Conservation (phyloP, 2,113 vertebrate genomes). For the Gymnogyps californianus region DNA sequence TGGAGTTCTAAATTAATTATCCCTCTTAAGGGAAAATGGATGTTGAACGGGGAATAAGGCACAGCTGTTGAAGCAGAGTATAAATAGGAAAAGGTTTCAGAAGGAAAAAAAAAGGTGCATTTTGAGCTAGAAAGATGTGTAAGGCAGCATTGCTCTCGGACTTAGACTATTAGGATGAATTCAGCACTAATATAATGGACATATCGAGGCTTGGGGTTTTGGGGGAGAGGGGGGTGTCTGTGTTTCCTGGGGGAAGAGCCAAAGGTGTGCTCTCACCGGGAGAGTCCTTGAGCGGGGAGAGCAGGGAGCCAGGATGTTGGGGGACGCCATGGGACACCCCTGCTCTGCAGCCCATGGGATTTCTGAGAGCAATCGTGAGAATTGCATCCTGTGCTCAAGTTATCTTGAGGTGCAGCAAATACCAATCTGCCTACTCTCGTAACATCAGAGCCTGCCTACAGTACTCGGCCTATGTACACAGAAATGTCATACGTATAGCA, state of each 20-base stretch:
- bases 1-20: constrained; percentile 63
- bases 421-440: neutral
- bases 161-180: neutral
- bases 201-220: neutral
- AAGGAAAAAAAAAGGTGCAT: neutral
- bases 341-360: neutral
- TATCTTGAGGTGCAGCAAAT: neutral
- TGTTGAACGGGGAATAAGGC: constrained; percentile 35
- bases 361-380: neutral
- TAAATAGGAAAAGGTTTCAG: constrained; percentile 17
- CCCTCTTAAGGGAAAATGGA: constrained; percentile 45
- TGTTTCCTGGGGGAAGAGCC: neutral
- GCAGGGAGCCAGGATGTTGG: neutral
- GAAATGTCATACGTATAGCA: neutral
- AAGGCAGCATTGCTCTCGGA: neutral
- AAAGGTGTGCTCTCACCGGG: accelerated
- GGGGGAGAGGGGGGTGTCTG: neutral
- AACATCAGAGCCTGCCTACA: neutral
- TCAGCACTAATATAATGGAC: neutral
- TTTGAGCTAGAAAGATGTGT: neutral
- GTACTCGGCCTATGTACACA: neutral
- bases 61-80: constrained; percentile 19
- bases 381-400: neutral
- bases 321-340: neutral
- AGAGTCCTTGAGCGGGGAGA: neutral